Base-by-base conservation (phyloP, 2,888 invertebrate species). In the Ectemnius cavifrons region DNA sequence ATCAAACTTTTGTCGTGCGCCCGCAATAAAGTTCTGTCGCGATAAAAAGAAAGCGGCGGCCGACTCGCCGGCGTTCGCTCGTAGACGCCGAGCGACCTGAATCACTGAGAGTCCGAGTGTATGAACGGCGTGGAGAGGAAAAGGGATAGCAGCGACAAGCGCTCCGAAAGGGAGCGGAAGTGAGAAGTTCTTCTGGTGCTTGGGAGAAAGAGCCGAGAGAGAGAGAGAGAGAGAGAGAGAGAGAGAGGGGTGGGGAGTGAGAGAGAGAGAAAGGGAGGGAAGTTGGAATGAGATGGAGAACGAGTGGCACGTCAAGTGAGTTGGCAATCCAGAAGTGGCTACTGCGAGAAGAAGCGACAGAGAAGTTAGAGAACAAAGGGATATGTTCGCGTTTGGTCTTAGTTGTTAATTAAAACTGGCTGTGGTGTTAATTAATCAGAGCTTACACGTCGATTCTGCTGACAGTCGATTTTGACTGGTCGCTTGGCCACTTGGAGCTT, bases 1-100 rank as follows among this genome's bases (percentile, higher is more conserved):
- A 86, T 83, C 81, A 83, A 85, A 84, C 81, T 83, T 82, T 82
- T 70, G 71, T 77, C 80, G 79, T 79, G 73, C 68, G 78, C 67
- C 74, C 23, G 75, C 74, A 68, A 76, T 70, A 70, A 76, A 72
- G 69, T 75, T 37, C 37, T 37, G 57, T 57, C 69, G 67, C 68
- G 67, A 63, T 68, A 71, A 77, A 77, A 75, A 77, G 37, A 37
- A 37, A 37, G 8, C 37, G 37, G 37, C 37, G 11, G 8, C 8
- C 61, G 56, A 60, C 46, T 14, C 63, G 14, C 66, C 63, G 72
- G 68, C 76, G 66, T 68, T 75, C 68, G 76, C 63, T 68, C 57
- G 37, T 20, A 71, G 65, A 67, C 77, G 67, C 49, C 49, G 37
- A 37, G 72, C 18, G 45, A 63, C 71, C 65, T 46, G 62, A 27